Evolutionary conservation across 2,797 vertebrate genomes (phyloP), one percentile per base, ranked within the genome.

Genomic region (Lepilemur septentrionalis): DNA sequence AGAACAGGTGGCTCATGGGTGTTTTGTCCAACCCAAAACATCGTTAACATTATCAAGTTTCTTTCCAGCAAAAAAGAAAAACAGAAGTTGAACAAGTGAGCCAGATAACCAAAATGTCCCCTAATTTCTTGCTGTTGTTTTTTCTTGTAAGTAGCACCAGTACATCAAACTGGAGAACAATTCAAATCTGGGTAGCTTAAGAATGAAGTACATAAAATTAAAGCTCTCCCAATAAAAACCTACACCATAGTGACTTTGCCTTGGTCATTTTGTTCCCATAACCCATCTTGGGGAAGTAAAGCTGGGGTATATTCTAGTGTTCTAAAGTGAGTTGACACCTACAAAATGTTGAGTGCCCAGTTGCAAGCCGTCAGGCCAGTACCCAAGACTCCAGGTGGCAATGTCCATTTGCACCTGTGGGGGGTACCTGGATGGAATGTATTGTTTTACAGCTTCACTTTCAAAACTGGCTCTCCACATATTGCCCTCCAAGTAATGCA

Each of bases 111-210:
- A 90, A 95, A 94, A 91, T 23, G 32, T 23, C 78, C 63, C 65
- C 22, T 59, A 38, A 89, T 82, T 86, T 96, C 75, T 89, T 85
- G 81, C 86, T 86, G 48, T 48, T 91, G 87, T 91, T 91, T 82
- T 63, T 94, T 63, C 91, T 94, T 69, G 14, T 57, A 96, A 94
- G 63, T 89, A 91, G 89, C 91, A 97, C 89, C 89, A 93, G 30
- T 89, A 89, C 65, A 57, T 88, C 89, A 89, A 82, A 79, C 22
- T 78, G 73, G 63, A 93, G 78, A 93, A 98, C 91, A 87, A 32
- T 96, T 90, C 48, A 18, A 50, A 96, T 96, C 52, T 17, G 2
- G 82, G 7, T 0, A 6, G 57, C 61, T 88, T 63, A 95, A 63
- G 57, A 87, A 95, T 22, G 25, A 83, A 95, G 48, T 55, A 96